These are phyloP conservation scores for Loriculus beryllinus DNA, from an alignment of 2,797 vertebrate genomes.

Conservation along the genomic window DNA sequence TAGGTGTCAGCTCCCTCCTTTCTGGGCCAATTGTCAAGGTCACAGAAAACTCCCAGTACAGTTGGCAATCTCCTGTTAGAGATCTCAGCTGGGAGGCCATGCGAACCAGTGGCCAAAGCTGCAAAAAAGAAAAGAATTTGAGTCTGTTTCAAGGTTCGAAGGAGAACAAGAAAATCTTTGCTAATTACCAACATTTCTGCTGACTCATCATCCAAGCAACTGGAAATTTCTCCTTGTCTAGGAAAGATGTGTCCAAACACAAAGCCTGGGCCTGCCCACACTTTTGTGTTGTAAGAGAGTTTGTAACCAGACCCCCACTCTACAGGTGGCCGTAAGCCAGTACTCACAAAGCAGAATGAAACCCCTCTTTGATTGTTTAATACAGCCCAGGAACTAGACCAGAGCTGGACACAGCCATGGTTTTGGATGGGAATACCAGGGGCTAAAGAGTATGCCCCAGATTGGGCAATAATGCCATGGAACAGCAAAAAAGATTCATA, in stretches of 20 bases:
- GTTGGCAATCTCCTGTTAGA: not conserved
- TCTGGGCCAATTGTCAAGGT: slow-evolving; percentile 7
- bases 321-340: not conserved
- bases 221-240: slow-evolving; percentile 31
- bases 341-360: slow-evolving; percentile 8
- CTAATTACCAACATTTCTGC: not conserved
- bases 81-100: not conserved
- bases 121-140: not conserved
- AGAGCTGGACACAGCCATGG: not conserved
- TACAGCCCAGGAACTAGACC: not conserved
- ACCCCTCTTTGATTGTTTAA: slow-evolving; percentile 28
- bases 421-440: not conserved
- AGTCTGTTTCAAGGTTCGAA: not conserved
- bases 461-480: not conserved
- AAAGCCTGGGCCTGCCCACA: slow-evolving; percentile 3
- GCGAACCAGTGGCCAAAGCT: not conserved
- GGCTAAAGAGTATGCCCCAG: not conserved
- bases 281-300: not conserved
- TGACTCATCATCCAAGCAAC: slow-evolving; percentile 43
- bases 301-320: slow-evolving; percentile 19
- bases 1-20: slow-evolving; percentile 3
- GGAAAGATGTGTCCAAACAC: not conserved
- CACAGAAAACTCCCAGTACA: slow-evolving; percentile 1
- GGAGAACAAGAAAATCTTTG: not conserved
- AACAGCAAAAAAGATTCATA: not conserved